These are phyloP conservation scores for Listronotus oregonensis DNA, from an alignment of 1,140 invertebrate species.

Conservation along the genomic window DNA sequence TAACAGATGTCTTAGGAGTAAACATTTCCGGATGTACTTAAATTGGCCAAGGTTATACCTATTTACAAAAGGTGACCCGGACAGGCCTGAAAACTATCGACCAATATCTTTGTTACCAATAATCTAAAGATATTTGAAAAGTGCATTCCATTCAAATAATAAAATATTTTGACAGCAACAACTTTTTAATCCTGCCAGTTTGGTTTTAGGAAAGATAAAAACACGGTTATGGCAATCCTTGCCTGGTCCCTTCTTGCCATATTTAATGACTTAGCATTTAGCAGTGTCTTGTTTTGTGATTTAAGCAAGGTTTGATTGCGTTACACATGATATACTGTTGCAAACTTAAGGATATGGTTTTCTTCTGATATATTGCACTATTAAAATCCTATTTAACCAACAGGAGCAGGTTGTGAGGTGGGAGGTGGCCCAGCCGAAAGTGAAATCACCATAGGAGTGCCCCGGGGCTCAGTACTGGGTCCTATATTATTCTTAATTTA, in stretches of 20 bases:
- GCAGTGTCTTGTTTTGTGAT: background rate
- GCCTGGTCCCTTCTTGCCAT: background rate
- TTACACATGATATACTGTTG: background rate
- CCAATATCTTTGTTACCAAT: background rate
- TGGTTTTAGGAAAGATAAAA: background rate
- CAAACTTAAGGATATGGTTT: background rate
- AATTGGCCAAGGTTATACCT: constrained; percentile 2
- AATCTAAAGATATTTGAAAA: constrained; percentile 1
- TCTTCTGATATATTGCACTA: background rate
- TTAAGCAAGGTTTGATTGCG: background rate
- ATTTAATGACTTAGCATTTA: background rate
- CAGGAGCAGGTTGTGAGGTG: constrained; percentile 7
- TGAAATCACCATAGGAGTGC: no score
- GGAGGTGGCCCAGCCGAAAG: background rate
- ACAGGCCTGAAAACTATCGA: constrained; percentile 1
- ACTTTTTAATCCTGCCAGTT: background rate
- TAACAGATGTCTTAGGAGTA: background rate
- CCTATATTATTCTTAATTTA: constrained; percentile 10
- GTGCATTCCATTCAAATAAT: background rate
- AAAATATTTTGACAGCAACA: background rate
- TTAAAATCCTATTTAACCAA: background rate
- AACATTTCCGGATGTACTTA: constrained; percentile 3
- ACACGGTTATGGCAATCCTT: background rate
- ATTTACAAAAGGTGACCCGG: background rate
- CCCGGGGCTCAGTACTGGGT: background rate